Percentiles rank a stretch among this genome's conserved stretches.
Conservation (phyloP, 2,888 invertebrate species). For the Congeria kusceri region DNA sequence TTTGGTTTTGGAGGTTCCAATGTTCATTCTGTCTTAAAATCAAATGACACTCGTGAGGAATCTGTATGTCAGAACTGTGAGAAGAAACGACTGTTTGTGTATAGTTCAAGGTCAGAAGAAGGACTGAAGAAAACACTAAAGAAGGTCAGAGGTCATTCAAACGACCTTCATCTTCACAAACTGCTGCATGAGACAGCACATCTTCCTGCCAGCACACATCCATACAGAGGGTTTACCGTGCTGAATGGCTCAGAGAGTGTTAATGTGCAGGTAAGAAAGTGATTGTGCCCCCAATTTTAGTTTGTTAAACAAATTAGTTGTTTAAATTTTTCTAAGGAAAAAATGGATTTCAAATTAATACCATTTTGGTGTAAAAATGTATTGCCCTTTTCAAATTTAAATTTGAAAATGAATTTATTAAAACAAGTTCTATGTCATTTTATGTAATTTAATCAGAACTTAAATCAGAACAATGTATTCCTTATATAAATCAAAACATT, state of each 20-base stretch:
- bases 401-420: too few relatives aligned
- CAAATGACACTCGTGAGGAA: conserved; percentile 81
- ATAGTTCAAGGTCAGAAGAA: conserved; percentile 94
- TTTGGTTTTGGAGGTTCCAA: conserved; percentile 97
- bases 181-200: conserved; percentile 80
- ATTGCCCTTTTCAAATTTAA: too few relatives aligned
- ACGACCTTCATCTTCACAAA: conserved; percentile 80
- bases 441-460: too few relatives aligned
- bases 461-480: too few relatives aligned
- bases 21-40: conserved; percentile 86
- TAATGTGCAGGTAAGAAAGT: conserved; percentile 70
- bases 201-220: conserved; percentile 90
- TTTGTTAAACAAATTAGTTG: too few relatives aligned
- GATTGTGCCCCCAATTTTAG: too few relatives aligned
- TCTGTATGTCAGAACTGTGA: conserved; percentile 76
- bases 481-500: too few relatives aligned
- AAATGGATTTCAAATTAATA: too few relatives aligned
- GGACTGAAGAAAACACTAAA: conserved; percentile 91
- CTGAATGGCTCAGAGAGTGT: conserved; percentile 87
- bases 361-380: too few relatives aligned
- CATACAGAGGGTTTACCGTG: conserved; percentile 93
- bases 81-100: conserved; percentile 89
- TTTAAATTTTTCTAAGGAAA: too few relatives aligned
- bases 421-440: too few relatives aligned
- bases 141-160: conserved; percentile 88